Conservation (phyloP, 2,113 vertebrate genomes). For the Perca flavescens region DNA sequence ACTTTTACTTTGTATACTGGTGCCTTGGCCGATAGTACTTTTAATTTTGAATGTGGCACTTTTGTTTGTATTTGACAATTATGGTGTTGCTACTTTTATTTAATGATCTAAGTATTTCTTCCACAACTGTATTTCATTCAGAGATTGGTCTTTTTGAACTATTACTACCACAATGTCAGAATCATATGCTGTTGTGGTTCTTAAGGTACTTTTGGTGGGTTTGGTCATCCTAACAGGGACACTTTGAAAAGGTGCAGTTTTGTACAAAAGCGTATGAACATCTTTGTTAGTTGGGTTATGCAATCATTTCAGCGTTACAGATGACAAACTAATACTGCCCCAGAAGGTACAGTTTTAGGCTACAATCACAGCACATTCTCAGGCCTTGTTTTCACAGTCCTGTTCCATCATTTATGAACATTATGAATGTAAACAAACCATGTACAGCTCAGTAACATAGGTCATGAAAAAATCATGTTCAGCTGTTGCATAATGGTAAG, state of each 20-base stretch:
- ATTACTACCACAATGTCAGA: background rate
- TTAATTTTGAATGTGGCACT: background rate
- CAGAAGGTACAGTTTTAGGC: background rate
- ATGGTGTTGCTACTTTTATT: background rate
- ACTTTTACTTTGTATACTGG: background rate
- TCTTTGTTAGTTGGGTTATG: background rate
- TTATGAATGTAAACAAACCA: constrained; percentile 60
- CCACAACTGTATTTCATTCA: background rate
- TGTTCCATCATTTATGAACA: constrained; percentile 50
- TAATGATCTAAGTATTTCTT: background rate
- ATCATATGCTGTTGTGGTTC: background rate
- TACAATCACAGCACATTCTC: background rate
- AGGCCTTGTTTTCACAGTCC: background rate
- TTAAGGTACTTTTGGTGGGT: background rate
- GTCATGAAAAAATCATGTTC: constrained; percentile 65
- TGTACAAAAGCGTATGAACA: background rate
- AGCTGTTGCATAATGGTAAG: constrained; percentile 57
- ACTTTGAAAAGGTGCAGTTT: background rate
- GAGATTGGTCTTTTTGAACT: background rate
- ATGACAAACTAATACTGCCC: constrained; percentile 10
- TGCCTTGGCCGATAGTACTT: background rate
- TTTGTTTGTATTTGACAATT: background rate
- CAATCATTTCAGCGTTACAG: background rate
- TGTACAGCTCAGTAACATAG: constrained; percentile 37
- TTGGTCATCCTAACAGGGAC: background rate